These are phyloP conservation scores for Drosophila ercepeae DNA, from an alignment of 1,140 invertebrate genomes.

Conservation along the genomic window DNA sequence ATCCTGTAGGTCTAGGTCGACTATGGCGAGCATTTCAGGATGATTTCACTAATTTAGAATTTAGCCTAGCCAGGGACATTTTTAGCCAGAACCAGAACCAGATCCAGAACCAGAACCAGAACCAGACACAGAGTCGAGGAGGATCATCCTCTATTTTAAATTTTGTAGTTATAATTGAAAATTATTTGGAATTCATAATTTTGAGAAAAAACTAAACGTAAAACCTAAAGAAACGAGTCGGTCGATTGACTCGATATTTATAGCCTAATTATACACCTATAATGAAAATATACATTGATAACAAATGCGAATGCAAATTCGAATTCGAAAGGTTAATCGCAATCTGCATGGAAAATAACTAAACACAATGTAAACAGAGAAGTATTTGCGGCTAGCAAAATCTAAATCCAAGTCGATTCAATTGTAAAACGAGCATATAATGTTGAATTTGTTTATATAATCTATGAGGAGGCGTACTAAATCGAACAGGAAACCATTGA, in stretches of 20 bases:
- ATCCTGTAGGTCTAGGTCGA: background rate
- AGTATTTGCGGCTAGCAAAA: conserved; percentile 24
- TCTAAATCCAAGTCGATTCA: conserved; percentile 31
- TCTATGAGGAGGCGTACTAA: conserved; percentile 64
- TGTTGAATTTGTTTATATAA: conserved; percentile 84
- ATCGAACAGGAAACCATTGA: conserved; percentile 45
- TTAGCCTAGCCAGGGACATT: conserved; percentile 35
- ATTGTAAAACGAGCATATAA: conserved; percentile 50
- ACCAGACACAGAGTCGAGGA: conserved; percentile 1
- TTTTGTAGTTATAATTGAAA: conserved; percentile 42
- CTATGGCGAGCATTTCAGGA: conserved; percentile 1
- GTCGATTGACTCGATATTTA: conserved; percentile 36
- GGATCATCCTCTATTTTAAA: conserved; percentile 24
- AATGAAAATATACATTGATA: conserved; percentile 54
- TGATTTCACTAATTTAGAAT: conserved; percentile 41
- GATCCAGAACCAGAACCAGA: conserved; percentile 21
- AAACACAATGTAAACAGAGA: background rate
- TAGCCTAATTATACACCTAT: conserved; percentile 54
- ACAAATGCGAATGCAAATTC: no score
- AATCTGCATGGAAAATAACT: conserved; percentile 31
- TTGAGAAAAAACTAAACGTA: conserved; percentile 2
- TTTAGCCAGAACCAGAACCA: conserved; percentile 26
- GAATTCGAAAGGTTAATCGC: conserved; percentile 23
- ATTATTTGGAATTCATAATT: conserved; percentile 33
- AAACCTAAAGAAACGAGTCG: conserved; percentile 3